Base-by-base conservation (phyloP, 2,113 vertebrate genomes). In the Sterna hirundo region DNA sequence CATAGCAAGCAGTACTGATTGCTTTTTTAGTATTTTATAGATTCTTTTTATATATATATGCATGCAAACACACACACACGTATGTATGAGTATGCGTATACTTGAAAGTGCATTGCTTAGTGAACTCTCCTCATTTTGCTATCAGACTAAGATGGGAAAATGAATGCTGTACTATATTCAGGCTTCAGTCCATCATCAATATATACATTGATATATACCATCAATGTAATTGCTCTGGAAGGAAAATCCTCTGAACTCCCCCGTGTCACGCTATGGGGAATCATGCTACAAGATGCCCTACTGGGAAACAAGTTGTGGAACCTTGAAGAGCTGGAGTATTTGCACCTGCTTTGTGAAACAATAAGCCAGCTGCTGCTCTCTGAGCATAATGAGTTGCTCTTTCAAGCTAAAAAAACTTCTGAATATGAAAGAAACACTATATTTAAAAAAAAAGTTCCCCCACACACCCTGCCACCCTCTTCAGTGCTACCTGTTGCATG, bases 191-290 rank as follows among this genome's bases (percentile, higher is more conserved):
- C 42, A 71, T 38, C 55, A 44, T 75, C 61, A 82, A 15, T 38
- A 32, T 47, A 62, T 21, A 71, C 52, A 22, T 12, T 79, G 75
- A 90, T 64, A 42, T 11, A 26, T 19, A 88, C 55, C 22, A 92
- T 11, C 10, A 78, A 1, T n/a, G 69, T 36, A 78, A 75, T 57
- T 51, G 55, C n/a, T 82, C 51, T 0, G 0, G 77, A 91, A 78
- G 64, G n/a, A 47, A 94, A 93, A 93, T 46, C 55, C 32, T 96
- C 91, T 94, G 79, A 92, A 93, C 88, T 90, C 88, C 76, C 64
- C 88, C 36, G 1, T 61, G 9, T 54, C n/a, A 36, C 61, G 79
- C 79, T 64, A 68, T 0, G 0, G 44, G 52, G 49, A 88, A 68
- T 30, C n/a, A 46, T 4, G 7, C 78, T 52, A 54, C 32, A 32